Conservation (phyloP, 2,888 invertebrate genomes). For the Entomobrya proxima region DNA sequence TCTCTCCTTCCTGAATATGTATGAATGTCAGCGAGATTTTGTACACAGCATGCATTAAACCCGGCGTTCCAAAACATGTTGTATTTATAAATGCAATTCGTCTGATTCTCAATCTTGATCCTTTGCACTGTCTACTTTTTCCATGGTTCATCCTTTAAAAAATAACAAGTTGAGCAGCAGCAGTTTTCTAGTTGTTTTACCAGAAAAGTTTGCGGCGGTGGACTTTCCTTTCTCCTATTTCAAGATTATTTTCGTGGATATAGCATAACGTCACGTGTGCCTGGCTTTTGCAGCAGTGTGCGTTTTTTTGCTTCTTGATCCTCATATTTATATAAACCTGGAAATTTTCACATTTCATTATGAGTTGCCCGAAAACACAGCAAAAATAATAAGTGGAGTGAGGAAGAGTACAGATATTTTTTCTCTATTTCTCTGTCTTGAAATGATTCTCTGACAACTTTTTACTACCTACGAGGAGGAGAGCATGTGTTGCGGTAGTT, state of each 20-base stretch:
- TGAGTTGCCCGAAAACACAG: background rate
- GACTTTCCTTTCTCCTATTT: too few relatives aligned
- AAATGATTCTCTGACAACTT: slow-evolving; percentile 35
- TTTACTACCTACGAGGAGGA: slow-evolving; percentile 17
- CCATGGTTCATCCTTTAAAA: too few relatives aligned
- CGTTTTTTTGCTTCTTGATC: too few relatives aligned
- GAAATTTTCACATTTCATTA: slow-evolving; percentile 21
- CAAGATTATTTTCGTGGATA: too few relatives aligned
- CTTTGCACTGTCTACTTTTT: too few relatives aligned
- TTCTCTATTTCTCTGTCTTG: background rate
- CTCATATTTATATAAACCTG: background rate
- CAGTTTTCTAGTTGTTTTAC: too few relatives aligned
- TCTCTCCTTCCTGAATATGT: slow-evolving; percentile 8
- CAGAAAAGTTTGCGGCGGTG: background rate
- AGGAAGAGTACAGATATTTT: background rate
- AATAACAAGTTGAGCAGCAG: too few relatives aligned
- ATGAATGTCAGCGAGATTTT: background rate
- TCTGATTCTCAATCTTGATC: too few relatives aligned
- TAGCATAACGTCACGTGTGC: slow-evolving; percentile 10
- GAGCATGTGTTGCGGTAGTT: slow-evolving; percentile 29
- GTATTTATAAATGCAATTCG: too few relatives aligned
- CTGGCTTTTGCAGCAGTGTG: background rate
- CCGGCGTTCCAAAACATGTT: too few relatives aligned
- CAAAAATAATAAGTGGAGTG: too few relatives aligned
- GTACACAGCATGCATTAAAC: too few relatives aligned